Base-by-base conservation (phyloP, 1,140 invertebrate genomes). In the Anoplophora glabripennis region DNA sequence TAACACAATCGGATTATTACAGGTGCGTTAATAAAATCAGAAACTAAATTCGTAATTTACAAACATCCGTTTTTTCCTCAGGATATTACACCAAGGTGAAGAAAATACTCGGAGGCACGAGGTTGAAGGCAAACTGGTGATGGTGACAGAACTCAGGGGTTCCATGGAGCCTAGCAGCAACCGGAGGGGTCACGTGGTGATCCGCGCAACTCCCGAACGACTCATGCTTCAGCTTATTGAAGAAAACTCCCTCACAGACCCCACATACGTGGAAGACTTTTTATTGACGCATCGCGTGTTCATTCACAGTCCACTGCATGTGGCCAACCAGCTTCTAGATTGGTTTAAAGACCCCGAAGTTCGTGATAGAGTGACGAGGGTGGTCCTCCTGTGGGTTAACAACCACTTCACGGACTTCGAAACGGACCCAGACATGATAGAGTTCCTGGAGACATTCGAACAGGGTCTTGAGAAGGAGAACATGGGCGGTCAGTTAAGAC, bases 331-430 rank as follows among this genome's bases (percentile, higher is more conserved):
- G 76, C 79, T 99, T 44, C 77, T 97, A 47, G 82, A 89, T 53
- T 98, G 95, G 96, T 94, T 94, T 72, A 83, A 86, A 38, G 90
- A 96, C 74, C 77, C 86, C 3, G 80, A 83, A 48, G 84, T 92
- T 4, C 79, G 94, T 48, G 94, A 98, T 75, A 81, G 93, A 72
- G 94, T 99, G 0, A 96, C 96, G 0, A 80, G 96, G 54, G 94
- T 99, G 0, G 91, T 99, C 0, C 79, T 99, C 1, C 79, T 98
- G 0, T 99, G 97, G 97, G 96, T 99, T 0, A 99, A 98, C 75
- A 99, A 98, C 77, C 96, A 99, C 79, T 99, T 99, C 72, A 98
- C 95, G 18, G 97, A 99, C 75, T 99, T 99, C 79, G 97, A 99
- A 79, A 95, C 88, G 5, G 91, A 96, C 79, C 88, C 92, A 28